These are phyloP conservation scores for Hippopotamyrus pictus DNA, from an alignment of 2,797 vertebrate genomes.

Conservation along the genomic window DNA sequence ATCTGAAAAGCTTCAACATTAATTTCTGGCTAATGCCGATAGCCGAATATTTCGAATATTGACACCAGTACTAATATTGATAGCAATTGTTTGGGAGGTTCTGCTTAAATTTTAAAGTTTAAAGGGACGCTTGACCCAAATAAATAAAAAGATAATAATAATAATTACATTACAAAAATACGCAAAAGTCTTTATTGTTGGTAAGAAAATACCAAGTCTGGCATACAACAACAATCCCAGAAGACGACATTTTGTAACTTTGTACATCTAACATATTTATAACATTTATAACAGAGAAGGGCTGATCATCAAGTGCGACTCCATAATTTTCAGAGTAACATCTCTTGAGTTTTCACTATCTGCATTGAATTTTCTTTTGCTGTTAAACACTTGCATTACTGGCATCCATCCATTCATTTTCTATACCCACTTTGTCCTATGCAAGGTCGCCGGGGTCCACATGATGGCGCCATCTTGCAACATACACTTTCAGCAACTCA, in stretches of 20 bases:
- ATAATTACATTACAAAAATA: background rate
- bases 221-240: background rate
- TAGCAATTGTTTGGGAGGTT: background rate
- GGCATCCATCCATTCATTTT: background rate
- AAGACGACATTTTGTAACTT: background rate
- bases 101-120: background rate
- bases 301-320: background rate
- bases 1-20: background rate
- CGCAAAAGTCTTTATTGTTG: background rate
- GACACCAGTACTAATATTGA: background rate
- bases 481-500: background rate
- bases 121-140: background rate
- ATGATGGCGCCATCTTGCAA: background rate
- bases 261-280: background rate
- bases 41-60: background rate
- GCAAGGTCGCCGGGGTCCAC: background rate
- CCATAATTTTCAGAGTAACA: background rate
- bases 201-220: background rate
- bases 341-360: background rate
- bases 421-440: background rate
- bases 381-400: background rate
- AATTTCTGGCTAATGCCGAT: background rate
- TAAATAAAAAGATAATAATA: background rate
- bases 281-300: background rate
- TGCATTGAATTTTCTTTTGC: background rate